A percentile compares a stretch with the other conserved stretches of the same genome.
Conservation (phyloP, 2,797 vertebrate genomes). For the Sciurus carolinensis region DNA sequence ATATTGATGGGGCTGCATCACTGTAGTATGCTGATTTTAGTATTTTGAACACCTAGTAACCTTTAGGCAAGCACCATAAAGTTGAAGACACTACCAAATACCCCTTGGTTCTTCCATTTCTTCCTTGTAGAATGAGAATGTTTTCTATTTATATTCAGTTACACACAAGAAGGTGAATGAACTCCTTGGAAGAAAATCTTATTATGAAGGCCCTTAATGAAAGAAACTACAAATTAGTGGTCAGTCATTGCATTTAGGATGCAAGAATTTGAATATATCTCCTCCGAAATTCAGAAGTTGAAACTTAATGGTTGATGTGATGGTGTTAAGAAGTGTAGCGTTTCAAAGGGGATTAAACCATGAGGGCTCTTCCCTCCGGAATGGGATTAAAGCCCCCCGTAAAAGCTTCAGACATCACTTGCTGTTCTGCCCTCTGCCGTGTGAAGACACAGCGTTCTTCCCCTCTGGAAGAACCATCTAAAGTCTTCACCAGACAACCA, state of each 20-base stretch:
- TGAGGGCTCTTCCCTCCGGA: background rate
- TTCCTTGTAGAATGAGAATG: no score
- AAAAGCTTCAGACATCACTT: background rate
- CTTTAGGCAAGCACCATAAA: no score
- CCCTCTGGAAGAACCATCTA: background rate
- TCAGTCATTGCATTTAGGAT: background rate
- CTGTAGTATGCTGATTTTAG: no score
- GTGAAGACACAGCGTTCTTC: background rate
- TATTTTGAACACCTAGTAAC: no score
- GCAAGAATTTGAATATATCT: background rate
- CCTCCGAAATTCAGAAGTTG: background rate
- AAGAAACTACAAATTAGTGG: background rate
- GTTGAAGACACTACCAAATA: no score
- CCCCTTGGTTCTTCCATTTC: no score
- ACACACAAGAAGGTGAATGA: background rate
- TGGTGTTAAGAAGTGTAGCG: background rate
- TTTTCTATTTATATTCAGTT: background rate
- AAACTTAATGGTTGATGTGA: background rate
- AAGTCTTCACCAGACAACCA: background rate
- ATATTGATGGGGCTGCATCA: no score
- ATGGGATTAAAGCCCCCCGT: background rate
- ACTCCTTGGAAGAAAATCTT: background rate
- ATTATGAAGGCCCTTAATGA: background rate
- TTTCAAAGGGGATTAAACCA: background rate
- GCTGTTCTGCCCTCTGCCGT: background rate